A percentile compares a stretch with the other conserved stretches of the same genome.
Conservation (phyloP, 35 echinoderm and acorn worm genomes). For the Ophiothrix spiculata region DNA sequence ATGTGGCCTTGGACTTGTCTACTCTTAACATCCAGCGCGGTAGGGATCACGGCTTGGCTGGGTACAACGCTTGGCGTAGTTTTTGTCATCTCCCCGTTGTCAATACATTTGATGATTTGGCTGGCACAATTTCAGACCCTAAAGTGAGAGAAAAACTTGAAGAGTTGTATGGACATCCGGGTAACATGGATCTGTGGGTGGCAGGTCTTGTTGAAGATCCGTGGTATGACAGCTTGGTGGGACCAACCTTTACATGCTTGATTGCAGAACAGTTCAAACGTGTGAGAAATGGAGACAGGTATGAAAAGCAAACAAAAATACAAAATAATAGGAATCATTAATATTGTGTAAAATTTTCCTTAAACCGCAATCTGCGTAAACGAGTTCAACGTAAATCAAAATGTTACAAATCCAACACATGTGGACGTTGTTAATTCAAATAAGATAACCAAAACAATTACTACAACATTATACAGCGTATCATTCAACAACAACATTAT, state of each 20-base stretch:
- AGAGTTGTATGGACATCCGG: background rate
- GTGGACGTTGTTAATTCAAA: no score
- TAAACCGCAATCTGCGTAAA: no score
- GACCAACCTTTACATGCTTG: background rate
- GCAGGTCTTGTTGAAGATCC: background rate
- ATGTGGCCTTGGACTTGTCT: slow-evolving; percentile 47
- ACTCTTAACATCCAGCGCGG: slow-evolving; percentile 87
- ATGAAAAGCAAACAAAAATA: no score
- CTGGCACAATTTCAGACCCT: slow-evolving; percentile 30
- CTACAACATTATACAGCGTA: no score
- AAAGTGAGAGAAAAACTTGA: background rate
- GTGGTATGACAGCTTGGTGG: background rate
- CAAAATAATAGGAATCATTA: no score
- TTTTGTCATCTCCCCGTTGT: slow-evolving; percentile 45
- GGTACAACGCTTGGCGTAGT: slow-evolving; percentile 66
- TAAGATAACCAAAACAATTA: no score
- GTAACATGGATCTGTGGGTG: slow-evolving; percentile 1
- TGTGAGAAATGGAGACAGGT: background rate
- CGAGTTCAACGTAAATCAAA: no score
- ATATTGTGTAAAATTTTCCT: no score
- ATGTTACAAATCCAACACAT: no score
- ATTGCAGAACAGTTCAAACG: background rate
- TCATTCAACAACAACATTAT: no score
- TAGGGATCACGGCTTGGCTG: slow-evolving; percentile 76
- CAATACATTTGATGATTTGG: slow-evolving; percentile 43